Percentiles rank a stretch among this genome's conserved stretches.
Conservation (phyloP, 2,888 invertebrate genomes). For the Scotopteryx bipunctaria region DNA sequence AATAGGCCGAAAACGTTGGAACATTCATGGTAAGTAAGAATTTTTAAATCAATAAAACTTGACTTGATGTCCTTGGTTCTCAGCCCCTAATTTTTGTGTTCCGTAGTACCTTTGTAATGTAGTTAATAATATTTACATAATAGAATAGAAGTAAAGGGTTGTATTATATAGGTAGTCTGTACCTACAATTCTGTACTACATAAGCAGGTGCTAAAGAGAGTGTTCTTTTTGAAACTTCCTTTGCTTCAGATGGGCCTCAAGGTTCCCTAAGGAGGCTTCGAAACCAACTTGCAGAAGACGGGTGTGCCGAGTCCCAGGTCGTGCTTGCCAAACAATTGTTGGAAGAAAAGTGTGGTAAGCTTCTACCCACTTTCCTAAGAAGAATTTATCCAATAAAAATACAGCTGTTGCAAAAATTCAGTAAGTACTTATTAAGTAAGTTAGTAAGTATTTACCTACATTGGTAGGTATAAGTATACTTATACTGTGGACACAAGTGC, state of each 20-base stretch:
- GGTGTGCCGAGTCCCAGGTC: slow-evolving; percentile 94
- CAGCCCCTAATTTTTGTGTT: not conserved
- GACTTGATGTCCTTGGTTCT: slow-evolving; percentile 18
- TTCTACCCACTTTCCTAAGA: no score
- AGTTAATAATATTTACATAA: no score
- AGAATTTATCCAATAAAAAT: no score
- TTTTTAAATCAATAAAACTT: slow-evolving; percentile 20
- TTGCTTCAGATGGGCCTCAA: slow-evolving; percentile 85
- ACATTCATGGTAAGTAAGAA: slow-evolving; percentile 86
- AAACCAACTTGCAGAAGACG: slow-evolving; percentile 92
- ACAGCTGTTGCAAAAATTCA: no score
- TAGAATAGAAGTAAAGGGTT: no score
- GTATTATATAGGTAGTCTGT: no score
- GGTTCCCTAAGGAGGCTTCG: slow-evolving; percentile 85
- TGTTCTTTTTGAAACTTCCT: slow-evolving; percentile 53
- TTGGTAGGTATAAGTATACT: no score
- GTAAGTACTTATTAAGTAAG: no score
- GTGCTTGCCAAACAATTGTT: slow-evolving; percentile 92
- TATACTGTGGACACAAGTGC: no score
- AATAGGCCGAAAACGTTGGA: slow-evolving; percentile 90
- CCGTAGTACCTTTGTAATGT: not conserved
- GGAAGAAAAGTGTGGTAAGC: slow-evolving; percentile 89
- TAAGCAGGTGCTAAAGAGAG: no score
- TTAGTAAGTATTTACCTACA: no score
- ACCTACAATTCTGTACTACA: no score